A percentile compares a stretch with the other conserved stretches of the same genome.
Evolutionary conservation across 2,888 invertebrate genomes (phyloP).

Genomic region (Nezara viridula): DNA sequence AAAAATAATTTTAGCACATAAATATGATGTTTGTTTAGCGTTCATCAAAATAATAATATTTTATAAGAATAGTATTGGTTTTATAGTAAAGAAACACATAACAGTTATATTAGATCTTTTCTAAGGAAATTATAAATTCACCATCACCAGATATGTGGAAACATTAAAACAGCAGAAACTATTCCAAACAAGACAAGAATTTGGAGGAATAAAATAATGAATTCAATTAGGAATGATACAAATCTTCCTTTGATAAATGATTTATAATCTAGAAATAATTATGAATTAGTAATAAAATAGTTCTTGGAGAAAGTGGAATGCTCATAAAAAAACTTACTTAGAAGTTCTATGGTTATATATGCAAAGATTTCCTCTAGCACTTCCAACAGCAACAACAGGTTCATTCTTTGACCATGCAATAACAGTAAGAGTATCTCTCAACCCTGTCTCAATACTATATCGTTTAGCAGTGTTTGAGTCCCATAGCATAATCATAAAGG

Average conservation of each 20-base stretch:
- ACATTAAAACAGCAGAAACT: too few species aligned
- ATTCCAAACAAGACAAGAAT: neutral
- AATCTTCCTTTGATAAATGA: neutral
- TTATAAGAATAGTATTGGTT: too few species aligned
- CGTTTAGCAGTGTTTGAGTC: constrained; percentile 89
- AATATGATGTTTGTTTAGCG: too few species aligned
- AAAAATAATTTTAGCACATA: too few species aligned
- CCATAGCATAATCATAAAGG: constrained; percentile 84
- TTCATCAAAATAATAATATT: too few species aligned
- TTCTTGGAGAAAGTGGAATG: constrained; percentile 39
- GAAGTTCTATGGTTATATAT: constrained; percentile 95
- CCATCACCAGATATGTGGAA: too few species aligned
- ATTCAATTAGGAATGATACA: neutral
- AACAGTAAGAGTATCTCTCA: constrained; percentile 90
- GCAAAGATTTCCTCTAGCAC: constrained; percentile 93
- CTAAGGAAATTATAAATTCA: too few species aligned
- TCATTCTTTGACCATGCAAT: constrained; percentile 91
- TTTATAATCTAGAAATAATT: neutral
- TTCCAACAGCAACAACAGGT: constrained; percentile 91
- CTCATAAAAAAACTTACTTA: constrained; percentile 74
- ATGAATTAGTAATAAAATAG: neutral
- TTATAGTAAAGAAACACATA: too few species aligned
- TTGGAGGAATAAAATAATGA: neutral
- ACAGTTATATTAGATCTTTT: too few species aligned
- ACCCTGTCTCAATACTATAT: constrained; percentile 83